Base-by-base conservation (phyloP, 2,113 vertebrate genomes). In the Cynocephalus volans region DNA sequence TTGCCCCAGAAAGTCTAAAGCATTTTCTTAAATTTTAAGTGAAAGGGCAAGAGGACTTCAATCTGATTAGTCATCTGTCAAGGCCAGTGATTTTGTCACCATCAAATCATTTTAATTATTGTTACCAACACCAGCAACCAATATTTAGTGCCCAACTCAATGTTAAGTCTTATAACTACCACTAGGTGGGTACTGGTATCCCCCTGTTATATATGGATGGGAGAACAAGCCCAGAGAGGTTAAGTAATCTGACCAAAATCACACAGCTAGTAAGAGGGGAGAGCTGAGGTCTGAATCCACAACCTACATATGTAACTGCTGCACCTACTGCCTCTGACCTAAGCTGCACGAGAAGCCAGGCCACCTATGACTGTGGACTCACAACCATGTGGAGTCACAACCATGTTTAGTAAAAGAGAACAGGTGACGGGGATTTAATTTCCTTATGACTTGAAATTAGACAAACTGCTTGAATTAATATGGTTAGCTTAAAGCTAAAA, bases 81-180 rank as follows among this genome's bases (percentile, higher is more conserved):
- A 48, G 11, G 82, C 6, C 12, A 67, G 18, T 33, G 45, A 33
- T 65, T 87, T 75, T 90, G 50, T 76, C 50, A 87, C 33, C 52
- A 60, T 84, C 54, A 23, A 75, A 73, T 80, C 28, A 77, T 31
- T 82, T 97, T 77, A 82, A 90, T 87, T 45, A 87, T 36, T 41
- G 23, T 52, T 65, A 58, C 69, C 48, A 76, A 50, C 23, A 50
- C 81, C 65, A 69, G 73, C 72, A 75, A 79, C 81, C 65, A 45
- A 81, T 26, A 67, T 7, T 56, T n/a, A 69, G 69, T 50, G 6
- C 92, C 82, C 17, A 24, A 76, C 12, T 28, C 8, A 0, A 60
- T 52, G 56, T n/a, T 73, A 81, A 95, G 52, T 31, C 28, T 72
- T 36, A 6, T 52, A 80, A 97, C 19, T 76, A n/a, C 45, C 79